Evolutionary conservation across 1,140 invertebrate species (phyloP).

Genomic region (Sycobia sp.): DNA sequence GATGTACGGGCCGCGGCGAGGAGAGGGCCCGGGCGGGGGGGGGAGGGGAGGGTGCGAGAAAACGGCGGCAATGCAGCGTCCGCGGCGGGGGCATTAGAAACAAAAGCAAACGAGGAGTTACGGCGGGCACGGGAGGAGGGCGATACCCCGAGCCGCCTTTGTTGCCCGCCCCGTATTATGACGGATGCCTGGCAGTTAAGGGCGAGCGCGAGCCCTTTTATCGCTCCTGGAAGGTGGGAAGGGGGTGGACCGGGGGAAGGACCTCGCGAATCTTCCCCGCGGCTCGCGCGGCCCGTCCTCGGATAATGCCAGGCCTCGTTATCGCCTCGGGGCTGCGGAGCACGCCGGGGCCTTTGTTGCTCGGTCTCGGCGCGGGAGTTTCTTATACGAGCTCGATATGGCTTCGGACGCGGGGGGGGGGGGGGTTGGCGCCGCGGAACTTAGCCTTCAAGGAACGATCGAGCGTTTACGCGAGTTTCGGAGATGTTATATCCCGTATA

Average conservation of each 20-base stretch:
- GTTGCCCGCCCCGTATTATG: slow-evolving; percentile 45
- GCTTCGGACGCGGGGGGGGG: no score
- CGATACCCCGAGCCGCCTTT: background rate
- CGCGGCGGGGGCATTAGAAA: slow-evolving; percentile 49
- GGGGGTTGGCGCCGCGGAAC: no score
- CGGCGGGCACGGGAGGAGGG: slow-evolving; percentile 9
- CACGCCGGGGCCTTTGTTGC: background rate
- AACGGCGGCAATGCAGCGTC: slow-evolving; percentile 32
- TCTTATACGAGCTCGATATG: background rate
- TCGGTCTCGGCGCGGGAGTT: background rate
- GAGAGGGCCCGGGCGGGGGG: slow-evolving; percentile 15
- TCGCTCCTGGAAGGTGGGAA: slow-evolving; percentile 16
- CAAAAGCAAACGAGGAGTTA: slow-evolving; percentile 53
- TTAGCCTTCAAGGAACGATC: no score
- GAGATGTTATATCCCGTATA: background rate
- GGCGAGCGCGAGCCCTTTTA: slow-evolving; percentile 18
- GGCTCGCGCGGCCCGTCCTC: no score
- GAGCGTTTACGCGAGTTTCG: background rate
- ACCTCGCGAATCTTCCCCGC: background rate
- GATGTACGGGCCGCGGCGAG: slow-evolving; percentile 49
- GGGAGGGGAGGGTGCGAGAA: slow-evolving; percentile 31
- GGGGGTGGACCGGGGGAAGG: no score
- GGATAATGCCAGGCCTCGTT: slow-evolving; percentile 24
- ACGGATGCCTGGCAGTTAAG: slow-evolving; percentile 45
- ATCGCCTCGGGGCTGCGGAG: slow-evolving; percentile 13